These are phyloP conservation scores for Cardiocondyla obscurior DNA, from an alignment of 1,140 invertebrate genomes.

Conservation along the genomic window DNA sequence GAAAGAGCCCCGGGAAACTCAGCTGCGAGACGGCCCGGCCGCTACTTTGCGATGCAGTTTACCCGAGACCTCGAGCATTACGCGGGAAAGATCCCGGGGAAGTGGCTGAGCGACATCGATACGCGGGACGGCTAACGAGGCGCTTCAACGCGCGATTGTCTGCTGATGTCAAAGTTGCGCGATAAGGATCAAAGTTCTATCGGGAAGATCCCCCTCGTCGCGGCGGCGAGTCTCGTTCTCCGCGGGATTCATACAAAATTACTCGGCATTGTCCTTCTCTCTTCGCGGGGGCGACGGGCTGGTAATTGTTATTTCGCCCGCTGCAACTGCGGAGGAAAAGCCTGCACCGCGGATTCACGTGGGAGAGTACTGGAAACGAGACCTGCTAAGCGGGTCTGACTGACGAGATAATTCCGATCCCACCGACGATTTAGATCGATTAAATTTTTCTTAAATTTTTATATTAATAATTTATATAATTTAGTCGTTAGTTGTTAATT, in stretches of 20 bases:
- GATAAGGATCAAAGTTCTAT: constrained; percentile 58
- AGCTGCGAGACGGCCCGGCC: constrained; percentile 21
- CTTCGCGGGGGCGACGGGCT: constrained; percentile 32
- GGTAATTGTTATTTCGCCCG: constrained; percentile 33
- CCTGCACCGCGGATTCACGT: too few species aligned
- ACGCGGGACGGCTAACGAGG: constrained; percentile 39
- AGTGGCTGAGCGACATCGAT: constrained; percentile 47
- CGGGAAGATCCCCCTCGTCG: constrained; percentile 18
- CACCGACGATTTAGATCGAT: too few species aligned
- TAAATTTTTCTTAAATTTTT: too few species aligned
- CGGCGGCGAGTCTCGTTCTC: constrained; percentile 22
- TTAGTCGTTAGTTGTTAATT: too few species aligned
- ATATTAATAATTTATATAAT: too few species aligned
- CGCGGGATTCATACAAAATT: constrained; percentile 43
- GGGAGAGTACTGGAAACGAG: too few species aligned
- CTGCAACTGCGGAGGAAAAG: too few species aligned
- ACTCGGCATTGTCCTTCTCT: constrained; percentile 44
- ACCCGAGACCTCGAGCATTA: constrained; percentile 32
- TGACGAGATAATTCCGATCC: too few species aligned
- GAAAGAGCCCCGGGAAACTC: constrained; percentile 13
- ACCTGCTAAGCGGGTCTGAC: too few species aligned
- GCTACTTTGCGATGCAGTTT: constrained; percentile 11
- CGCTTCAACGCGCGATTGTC: constrained; percentile 53
- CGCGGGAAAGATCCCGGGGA: constrained; percentile 40
- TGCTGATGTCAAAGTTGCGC: constrained; percentile 49